Percentiles rank a stretch among this genome's conserved stretches.
Evolutionary conservation across 1,140 invertebrate species (phyloP).

Genomic region (Ceratina japonica): DNA sequence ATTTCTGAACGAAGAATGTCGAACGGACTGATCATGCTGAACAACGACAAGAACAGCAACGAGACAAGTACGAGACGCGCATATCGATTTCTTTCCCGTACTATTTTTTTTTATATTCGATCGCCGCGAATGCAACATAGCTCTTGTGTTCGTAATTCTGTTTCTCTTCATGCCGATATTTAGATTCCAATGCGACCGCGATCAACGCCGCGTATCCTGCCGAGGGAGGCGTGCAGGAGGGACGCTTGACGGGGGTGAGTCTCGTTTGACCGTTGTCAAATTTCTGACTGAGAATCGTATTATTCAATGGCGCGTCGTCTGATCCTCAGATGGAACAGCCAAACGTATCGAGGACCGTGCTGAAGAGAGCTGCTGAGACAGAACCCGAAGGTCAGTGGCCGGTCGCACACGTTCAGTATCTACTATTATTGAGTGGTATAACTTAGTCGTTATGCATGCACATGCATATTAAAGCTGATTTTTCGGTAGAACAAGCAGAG

Average conservation of each 20-base stretch:
- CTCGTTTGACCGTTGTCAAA: constrained; percentile 37
- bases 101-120: neutral
- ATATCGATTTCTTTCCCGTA: constrained; percentile 26
- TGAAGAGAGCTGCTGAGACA: constrained; percentile 65
- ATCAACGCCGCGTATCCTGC: constrained; percentile 23
- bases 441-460: constrained; percentile 8
- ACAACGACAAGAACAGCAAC: constrained; percentile 38
- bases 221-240: constrained; percentile 29
- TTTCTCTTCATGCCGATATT: neutral
- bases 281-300: neutral
- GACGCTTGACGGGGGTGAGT: constrained; percentile 53
- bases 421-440: neutral
- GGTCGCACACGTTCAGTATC: neutral
- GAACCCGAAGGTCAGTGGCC: constrained; percentile 63
- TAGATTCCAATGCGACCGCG: constrained; percentile 30
- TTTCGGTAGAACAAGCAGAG: constrained; percentile 19
- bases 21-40: constrained; percentile 58
- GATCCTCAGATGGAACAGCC: constrained; percentile 60
- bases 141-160: constrained; percentile 1
- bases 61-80: constrained; percentile 51
- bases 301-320: neutral
- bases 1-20: constrained; percentile 54
- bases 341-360: constrained; percentile 44
- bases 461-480: neutral
- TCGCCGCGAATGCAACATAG: neutral